Evolutionary conservation across 2,797 vertebrate genomes (phyloP), one percentile per base, ranked within the genome.

Genomic region (Pseudotriccus pelzelni): DNA sequence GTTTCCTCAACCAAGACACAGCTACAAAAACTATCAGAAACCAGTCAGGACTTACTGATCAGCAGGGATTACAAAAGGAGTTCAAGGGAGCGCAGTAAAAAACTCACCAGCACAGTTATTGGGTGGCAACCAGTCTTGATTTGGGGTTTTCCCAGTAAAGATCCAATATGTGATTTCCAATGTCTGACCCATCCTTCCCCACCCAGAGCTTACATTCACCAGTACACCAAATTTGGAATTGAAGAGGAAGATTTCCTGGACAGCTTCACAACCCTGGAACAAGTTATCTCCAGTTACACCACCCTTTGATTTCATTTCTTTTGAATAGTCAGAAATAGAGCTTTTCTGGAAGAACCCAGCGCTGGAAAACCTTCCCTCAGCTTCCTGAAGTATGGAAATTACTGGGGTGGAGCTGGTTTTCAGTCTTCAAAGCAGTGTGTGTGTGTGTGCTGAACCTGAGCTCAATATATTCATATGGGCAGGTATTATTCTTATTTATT

Each of bases 211-310:
- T 99, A 99, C 28, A 82, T 99, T 95, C 99, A 99, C 97, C 99
- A 99, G 87, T 99, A 99, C 76, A 97, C 97, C 27, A 99, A 98
- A 90, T 99, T 98, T 94, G 99, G 99, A 77, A 98, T 99, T 43
- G 98, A 99, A 46, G 99, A 99, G 94, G 99, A 99, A 37, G 98
- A 99, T 73, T 99, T 99, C 94, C 97, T 99, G 43, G 98, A 99
- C 96, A 98, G 98, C 95, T 99, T 99, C 86, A 98, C 98, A 13
- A 97, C 98, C 68, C 96, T 99, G 78, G 99, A 99, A 97, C 99
- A 99, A 95, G 97, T 99, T 27, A 97, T 99, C 94, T 98, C 99
- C 94, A 99, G 99, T 97, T 99, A 99, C 93, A 92, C 92, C 49
- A 98, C 96, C 11, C 98, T 99, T 53, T 98, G 96, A 98, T 84